Conservation (phyloP, 2,113 vertebrate genomes). For the Protobothrops mucrosquamatus region DNA sequence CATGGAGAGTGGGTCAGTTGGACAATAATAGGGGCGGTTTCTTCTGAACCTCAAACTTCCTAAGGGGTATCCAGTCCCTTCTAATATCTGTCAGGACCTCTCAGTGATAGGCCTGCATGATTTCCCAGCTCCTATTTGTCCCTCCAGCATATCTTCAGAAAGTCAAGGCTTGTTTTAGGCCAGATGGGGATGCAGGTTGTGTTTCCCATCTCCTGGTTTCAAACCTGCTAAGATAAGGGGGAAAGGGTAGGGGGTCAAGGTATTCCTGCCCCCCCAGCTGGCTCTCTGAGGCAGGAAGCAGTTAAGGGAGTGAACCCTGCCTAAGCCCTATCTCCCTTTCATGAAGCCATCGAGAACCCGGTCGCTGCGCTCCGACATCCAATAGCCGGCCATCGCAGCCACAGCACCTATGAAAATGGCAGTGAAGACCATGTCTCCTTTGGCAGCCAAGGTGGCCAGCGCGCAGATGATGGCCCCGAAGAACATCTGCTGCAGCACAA, state of each 20-base stretch:
- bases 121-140: background rate
- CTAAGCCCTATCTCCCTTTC: slow-evolving; percentile 81
- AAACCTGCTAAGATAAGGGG: background rate
- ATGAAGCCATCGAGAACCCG: slow-evolving; percentile 91
- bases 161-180: background rate
- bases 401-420: slow-evolving; percentile 96
- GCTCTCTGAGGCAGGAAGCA: slow-evolving; percentile 1
- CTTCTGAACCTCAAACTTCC: background rate
- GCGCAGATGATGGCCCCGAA: slow-evolving; percentile 95
- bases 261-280: background rate
- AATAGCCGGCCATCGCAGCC: slow-evolving; percentile 96
- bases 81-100: background rate
- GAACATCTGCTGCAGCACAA: slow-evolving; percentile 99
- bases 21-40: background rate
- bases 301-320: background rate
- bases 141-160: background rate
- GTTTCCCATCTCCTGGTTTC: background rate
- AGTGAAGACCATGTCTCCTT: slow-evolving; percentile 97
- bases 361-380: slow-evolving; percentile 95
- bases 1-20: background rate
- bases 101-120: background rate
- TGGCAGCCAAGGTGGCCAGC: slow-evolving; percentile 91
- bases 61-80: background rate
- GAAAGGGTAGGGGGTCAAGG: background rate
- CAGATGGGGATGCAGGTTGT: background rate